phyloP scores from a whole-genome alignment of 2,888 invertebrate genomes.

The Andrena camellia region DNA sequence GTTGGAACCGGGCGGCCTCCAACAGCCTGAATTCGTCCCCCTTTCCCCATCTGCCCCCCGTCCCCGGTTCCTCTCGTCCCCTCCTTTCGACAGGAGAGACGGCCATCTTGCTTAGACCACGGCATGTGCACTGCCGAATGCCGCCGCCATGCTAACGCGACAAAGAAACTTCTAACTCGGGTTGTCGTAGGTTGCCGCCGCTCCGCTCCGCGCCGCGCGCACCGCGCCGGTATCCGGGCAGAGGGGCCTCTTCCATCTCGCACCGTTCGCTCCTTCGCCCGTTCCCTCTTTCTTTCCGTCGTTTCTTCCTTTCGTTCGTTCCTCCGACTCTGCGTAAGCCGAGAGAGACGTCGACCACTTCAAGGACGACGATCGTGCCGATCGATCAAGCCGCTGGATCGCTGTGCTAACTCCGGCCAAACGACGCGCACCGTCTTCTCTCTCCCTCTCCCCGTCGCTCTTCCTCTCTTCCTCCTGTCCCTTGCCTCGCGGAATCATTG shows the following conservation, averaged over 20 bases:
- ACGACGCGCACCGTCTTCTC: conserved; percentile 59
- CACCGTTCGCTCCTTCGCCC: conserved; percentile 23
- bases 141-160: conserved; percentile 70
- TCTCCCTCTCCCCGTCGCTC: conserved; percentile 22
- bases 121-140: conserved; percentile 70
- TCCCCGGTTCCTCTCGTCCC: conserved; percentile 56
- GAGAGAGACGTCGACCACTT: conserved; percentile 69
- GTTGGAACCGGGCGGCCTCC: conserved; percentile 83
- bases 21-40: conserved; percentile 76
- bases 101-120: conserved; percentile 71
- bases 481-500: conserved; percentile 26
- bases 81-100: conserved; percentile 65
- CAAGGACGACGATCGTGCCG: conserved; percentile 75
- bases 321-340: conserved; percentile 45
- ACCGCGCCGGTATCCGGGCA: conserved; percentile 40
- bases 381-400: conserved; percentile 72
- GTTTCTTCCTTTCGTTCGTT: conserved; percentile 40
- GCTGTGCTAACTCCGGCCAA: conserved; percentile 63
- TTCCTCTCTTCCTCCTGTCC: conserved; percentile 1
- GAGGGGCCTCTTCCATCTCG: conserved; percentile 51
- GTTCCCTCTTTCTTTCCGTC: conserved; percentile 31
- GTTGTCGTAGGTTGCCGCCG: conserved; percentile 56
- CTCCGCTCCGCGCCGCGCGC: no score
- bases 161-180: conserved; percentile 74
- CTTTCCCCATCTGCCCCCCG: conserved; percentile 58